These are phyloP conservation scores for Anastrepha ludens DNA, from an alignment of 1,140 invertebrate genomes.

Conservation along the genomic window DNA sequence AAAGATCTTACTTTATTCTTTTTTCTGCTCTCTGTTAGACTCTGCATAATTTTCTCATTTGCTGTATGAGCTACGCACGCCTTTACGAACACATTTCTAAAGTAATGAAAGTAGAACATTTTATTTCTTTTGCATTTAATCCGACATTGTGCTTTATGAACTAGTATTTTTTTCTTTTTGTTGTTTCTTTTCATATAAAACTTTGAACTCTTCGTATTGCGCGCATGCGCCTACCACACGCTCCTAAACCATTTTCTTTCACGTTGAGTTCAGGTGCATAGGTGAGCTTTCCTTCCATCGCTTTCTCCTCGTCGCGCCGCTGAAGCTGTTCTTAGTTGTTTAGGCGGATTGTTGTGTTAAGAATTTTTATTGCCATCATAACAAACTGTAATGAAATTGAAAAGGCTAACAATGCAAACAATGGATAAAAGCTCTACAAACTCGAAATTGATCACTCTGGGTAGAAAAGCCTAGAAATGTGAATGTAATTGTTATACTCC, in stretches of 20 bases:
- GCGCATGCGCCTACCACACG: slow-evolving; percentile 26
- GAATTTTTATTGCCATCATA: slow-evolving; percentile 19
- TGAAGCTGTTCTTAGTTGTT: neutral
- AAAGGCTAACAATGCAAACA: neutral
- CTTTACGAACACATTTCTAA: neutral
- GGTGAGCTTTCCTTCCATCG: slow-evolving; percentile 20
- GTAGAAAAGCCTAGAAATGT: neutral
- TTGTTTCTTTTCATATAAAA: neutral
- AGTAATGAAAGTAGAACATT: slow-evolving; percentile 45
- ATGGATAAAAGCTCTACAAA: neutral
- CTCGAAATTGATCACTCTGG: neutral
- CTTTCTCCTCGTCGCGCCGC: neutral
- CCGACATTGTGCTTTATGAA: neutral
- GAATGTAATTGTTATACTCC: neutral
- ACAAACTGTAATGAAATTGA: slow-evolving; percentile 24
- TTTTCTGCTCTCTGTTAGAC: too few relatives aligned
- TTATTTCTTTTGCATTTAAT: neutral
- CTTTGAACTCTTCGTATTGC: neutral
- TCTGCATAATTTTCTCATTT: neutral
- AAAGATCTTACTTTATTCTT: too few relatives aligned
- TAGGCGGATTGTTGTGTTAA: neutral
- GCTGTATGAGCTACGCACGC: neutral
- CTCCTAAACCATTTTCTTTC: neutral
- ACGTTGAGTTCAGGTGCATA: neutral
- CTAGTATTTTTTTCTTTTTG: neutral